Base-by-base conservation (phyloP, 2,797 vertebrate species). In the Scomberomorus guttatus region DNA sequence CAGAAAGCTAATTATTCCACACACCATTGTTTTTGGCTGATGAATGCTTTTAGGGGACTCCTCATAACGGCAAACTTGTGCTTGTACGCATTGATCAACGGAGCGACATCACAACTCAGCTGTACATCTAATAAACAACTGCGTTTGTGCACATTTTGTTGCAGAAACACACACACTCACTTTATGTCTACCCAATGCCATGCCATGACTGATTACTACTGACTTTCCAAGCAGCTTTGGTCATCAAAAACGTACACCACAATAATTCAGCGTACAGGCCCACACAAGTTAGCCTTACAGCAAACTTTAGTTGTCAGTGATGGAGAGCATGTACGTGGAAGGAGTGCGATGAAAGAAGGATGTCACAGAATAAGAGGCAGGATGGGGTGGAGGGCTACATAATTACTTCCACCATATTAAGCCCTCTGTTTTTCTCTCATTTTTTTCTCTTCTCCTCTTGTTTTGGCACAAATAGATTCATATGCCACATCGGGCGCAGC, bases 381-480 rank as follows among this genome's bases (percentile, higher is more conserved):
- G 75, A 55, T 29, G 27, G 46, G 57, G 52, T 65, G 54, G 64
- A 60, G 61, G 32, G 79, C 72, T 64, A 67, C 50, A 61, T 86
- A 87, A 93, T 95, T 92, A 93, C 87, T 92, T 90, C 81, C 75
- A 85, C 80, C 62, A 79, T 73, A 91, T 91, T 90, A 92, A 84
- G 51, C 63, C 32, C 39, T 64, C 69, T 79, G 74, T 77, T 83
- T 74, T 72, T 55, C 39, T 42, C 72, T 80, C 50, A 55, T 60
- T 81, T 81, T 81, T 66, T 3, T 8, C 25, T 37, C 46, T 68
- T 84, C 71, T 68, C 44, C 63, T 77, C 75, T 81, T 81, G 79
- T 89, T 92, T 82, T 76, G 85, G 73, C 72, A 85, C 75, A 60
- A 85, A 89, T 77, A 77, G 78, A 91, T 87, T 91, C 85, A 82